Evolutionary conservation across 1,140 invertebrate species (phyloP), one percentile per base, ranked within the genome.

Genomic region (Drosophila varians): DNA sequence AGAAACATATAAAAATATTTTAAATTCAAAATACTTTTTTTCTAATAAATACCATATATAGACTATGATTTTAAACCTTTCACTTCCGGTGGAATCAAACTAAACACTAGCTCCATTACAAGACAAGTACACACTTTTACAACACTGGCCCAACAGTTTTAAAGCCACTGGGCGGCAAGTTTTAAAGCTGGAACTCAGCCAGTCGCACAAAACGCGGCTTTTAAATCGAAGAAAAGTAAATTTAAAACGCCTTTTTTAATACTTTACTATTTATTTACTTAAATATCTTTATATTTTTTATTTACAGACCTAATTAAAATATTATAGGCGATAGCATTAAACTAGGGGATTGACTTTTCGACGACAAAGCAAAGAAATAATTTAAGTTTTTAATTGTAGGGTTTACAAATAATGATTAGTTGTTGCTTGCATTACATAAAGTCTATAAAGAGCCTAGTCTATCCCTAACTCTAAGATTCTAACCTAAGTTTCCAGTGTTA

Each of bases 351-450:
- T 74, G 71, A 74, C 72, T 74, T 64, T 28, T 23, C 61, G 36
- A 43, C 61, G 69, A 66, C 19, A 78, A n/a, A n/a, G 53, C 31
- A 42, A 36, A 61, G 38, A 28, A 87, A 87, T 87, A 80, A 87
- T 62, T 84, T 79, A 86, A 55, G 46, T 23, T 34, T 55, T 61
- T 64, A 69, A 19, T 38, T n/a, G 9, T 58, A 55, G 23, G 42
- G 26, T 31, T 70, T 87, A 84, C 34, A 65, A 69, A 66, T 84
- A 86, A 87, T 86, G 80, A 86, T 86, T 86, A 86, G 80, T 80
- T 74, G 57, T 80, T 54, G 80, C 64, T 84, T 69, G 58, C 60
- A 46, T 71, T 38, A 38, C 7, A 38, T 16, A 7, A 66, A 40
- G 31, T 25, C 60, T 78, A 72, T 40, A 28, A 70, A 26, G 65